phyloP scores from a whole-genome alignment of 2,113 vertebrate species.

The Hippocampus guttulatus region DNA sequence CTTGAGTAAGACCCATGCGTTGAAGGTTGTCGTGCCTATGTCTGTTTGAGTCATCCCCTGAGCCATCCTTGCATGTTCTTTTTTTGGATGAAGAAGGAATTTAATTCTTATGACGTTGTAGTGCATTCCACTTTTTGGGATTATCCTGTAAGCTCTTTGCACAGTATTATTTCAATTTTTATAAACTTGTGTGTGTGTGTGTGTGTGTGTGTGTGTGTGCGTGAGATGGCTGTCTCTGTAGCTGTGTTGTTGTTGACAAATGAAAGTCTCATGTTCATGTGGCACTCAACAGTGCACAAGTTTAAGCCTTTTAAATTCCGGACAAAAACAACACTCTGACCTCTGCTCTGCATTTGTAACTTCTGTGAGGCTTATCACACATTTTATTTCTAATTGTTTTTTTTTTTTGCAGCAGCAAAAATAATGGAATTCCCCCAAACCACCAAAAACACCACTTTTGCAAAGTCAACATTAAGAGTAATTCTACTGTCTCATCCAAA shows the following conservation, averaged over 20 bases:
- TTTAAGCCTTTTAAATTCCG: conserved; percentile 39
- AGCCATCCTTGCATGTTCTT: conserved; percentile 47
- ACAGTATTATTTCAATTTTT: conserved; percentile 66
- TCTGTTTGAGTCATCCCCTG: conserved; percentile 35
- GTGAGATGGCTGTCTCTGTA: conserved; percentile 23
- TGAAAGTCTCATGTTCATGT: conserved; percentile 33
- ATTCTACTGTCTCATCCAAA: neutral
- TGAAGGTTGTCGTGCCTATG: conserved; percentile 3
- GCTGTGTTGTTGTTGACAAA: conserved; percentile 41
- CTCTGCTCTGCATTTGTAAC: conserved; percentile 33
- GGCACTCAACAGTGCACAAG: conserved; percentile 12
- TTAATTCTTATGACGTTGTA: conserved; percentile 66
- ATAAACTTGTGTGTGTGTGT: conserved; percentile 23
- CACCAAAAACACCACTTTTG: conserved; percentile 11
- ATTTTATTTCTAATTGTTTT: neutral
- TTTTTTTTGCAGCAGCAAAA: neutral
- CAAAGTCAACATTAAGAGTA: neutral
- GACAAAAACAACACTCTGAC: conserved; percentile 51
- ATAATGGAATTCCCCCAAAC: neutral
- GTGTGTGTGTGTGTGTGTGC: neutral
- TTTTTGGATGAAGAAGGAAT: conserved; percentile 64
- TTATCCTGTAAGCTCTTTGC: conserved; percentile 72
- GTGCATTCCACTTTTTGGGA: conserved; percentile 61
- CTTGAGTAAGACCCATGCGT: neutral
- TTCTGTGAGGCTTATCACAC: conserved; percentile 37